These are phyloP conservation scores for Harpagus bidentatus DNA, from an alignment of 2,113 vertebrate species.

Conservation along the genomic window DNA sequence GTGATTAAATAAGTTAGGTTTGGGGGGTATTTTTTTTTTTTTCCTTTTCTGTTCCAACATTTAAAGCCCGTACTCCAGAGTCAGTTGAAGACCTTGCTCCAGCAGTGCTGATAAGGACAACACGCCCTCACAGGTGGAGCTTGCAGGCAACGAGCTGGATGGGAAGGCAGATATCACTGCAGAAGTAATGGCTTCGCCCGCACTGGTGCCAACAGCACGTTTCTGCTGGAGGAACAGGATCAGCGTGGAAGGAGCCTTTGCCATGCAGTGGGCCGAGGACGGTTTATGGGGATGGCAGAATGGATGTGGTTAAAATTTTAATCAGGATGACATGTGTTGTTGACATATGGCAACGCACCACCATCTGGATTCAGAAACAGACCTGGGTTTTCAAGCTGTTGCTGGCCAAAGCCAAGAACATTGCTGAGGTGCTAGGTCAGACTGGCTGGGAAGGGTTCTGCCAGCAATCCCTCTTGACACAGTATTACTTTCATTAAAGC, in stretches of 20 bases:
- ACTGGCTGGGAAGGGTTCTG: constrained; percentile 71
- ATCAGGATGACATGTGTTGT: constrained; percentile 82
- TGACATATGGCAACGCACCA: constrained; percentile 80
- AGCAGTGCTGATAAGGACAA: constrained; percentile 28
- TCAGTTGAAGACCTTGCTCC: neutral
- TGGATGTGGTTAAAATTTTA: constrained; percentile 80
- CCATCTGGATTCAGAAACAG: constrained; percentile 84
- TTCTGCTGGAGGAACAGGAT: constrained; percentile 23
- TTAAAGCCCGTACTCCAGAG: neutral
- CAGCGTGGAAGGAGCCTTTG: constrained; percentile 12
- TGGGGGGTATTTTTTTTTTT: neutral
- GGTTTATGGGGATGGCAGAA: constrained; percentile 66
- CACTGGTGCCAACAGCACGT: neutral
- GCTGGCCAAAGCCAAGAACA: constrained; percentile 79
- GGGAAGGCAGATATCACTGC: neutral
- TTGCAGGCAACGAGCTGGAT: neutral
- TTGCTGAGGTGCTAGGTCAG: constrained; percentile 75
- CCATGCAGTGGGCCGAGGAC: constrained; percentile 48
- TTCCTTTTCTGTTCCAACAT: neutral
- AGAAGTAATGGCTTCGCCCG: neutral
- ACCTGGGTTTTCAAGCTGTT: constrained; percentile 83
- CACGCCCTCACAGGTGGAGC: neutral
- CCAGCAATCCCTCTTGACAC: constrained; percentile 64
- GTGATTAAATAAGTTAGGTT: constrained; percentile 43
- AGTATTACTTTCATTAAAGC: constrained; percentile 62